These are phyloP conservation scores for Myripristis jacobus DNA, from an alignment of 2,797 vertebrate genomes.

Conservation along the genomic window DNA sequence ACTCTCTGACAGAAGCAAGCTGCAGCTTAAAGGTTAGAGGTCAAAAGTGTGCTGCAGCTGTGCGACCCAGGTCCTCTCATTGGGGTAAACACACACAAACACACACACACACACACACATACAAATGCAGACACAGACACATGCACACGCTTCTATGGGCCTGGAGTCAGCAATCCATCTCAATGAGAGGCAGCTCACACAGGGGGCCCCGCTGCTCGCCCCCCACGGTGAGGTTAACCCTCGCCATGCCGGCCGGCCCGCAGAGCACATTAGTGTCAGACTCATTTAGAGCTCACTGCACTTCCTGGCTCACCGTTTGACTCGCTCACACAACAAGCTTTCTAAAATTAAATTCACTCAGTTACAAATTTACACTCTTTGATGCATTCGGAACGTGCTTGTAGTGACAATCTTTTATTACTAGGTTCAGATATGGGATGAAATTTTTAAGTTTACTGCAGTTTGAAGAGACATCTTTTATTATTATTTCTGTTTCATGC, in stretches of 20 bases:
- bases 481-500: not conserved
- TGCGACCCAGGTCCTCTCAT: constrained; percentile 18
- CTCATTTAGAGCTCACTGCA: constrained; percentile 40
- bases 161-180: constrained; percentile 69
- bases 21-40: constrained; percentile 45
- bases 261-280: constrained; percentile 60
- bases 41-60: constrained; percentile 60
- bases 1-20: constrained; percentile 16
- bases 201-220: constrained; percentile 48
- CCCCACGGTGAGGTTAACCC: constrained; percentile 55
- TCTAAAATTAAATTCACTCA: not conserved
- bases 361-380: not conserved
- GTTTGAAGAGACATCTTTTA: not conserved
- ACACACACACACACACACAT: constrained; percentile 12
- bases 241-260: constrained; percentile 32
- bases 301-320: constrained; percentile 23
- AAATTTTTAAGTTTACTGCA: not conserved
- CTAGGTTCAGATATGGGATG: not conserved
- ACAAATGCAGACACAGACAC: constrained; percentile 23
- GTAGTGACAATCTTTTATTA: not conserved
- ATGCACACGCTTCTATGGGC: constrained; percentile 28
- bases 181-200: constrained; percentile 51
- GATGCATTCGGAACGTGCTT: constrained; percentile 3
- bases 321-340: constrained; percentile 5
- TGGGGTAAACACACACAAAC: constrained; percentile 13